Conservation (phyloP, 2,797 vertebrate genomes). For the Carcharodon carcharias region DNA sequence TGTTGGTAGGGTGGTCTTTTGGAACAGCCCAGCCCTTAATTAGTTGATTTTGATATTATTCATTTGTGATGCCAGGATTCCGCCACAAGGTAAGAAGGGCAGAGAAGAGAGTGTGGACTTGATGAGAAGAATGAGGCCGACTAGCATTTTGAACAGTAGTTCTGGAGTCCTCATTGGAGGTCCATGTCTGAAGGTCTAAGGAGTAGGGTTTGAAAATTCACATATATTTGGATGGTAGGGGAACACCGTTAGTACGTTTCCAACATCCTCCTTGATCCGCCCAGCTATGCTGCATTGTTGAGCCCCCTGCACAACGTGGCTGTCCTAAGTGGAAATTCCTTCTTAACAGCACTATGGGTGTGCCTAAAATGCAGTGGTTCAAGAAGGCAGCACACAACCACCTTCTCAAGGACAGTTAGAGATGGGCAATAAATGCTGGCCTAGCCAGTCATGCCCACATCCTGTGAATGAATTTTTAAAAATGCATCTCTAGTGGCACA, state of each 20-base stretch:
- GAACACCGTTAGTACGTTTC: background rate
- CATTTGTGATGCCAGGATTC: background rate
- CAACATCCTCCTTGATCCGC: background rate
- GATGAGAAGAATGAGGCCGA: background rate
- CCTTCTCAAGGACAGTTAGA: no score
- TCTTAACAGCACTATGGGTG: no score
- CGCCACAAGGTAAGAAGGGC: background rate
- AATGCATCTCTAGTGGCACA: background rate
- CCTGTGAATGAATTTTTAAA: no score
- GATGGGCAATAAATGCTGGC: no score
- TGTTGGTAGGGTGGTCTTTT: no score
- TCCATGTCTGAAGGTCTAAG: background rate
- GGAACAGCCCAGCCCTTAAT: no score
- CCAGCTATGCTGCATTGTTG: background rate
- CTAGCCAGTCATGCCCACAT: no score
- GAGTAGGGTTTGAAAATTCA: background rate
- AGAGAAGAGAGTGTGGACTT: background rate
- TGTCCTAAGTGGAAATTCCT: background rate
- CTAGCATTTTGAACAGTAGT: no score
- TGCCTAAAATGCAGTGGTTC: no score
- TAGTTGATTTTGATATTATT: no score
- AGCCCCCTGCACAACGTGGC: background rate
- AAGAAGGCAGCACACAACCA: no score
- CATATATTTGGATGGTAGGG: background rate
- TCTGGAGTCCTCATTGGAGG: background rate